Evolutionary conservation across 35 echinoderm and acorn worm species (phyloP).

Genomic region (Stichopus chloronotus): DNA sequence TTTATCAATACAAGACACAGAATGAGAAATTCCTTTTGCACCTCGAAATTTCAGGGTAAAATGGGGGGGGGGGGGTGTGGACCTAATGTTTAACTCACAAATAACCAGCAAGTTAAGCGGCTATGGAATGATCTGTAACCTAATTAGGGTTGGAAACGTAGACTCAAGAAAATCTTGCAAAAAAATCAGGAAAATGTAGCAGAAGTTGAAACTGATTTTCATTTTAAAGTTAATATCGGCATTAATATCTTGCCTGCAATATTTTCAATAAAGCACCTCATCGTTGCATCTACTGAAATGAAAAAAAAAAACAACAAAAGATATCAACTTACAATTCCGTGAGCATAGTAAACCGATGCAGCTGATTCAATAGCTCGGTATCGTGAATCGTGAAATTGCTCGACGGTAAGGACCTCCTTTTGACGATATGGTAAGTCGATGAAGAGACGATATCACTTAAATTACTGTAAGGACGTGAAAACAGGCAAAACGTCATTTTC

Average conservation of each 20-base stretch:
- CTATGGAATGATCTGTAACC: no score
- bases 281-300: no score
- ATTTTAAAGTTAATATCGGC: no score
- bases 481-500: neutral
- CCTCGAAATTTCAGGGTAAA: no score
- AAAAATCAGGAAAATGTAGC: no score
- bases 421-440: neutral
- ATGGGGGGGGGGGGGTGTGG: neutral
- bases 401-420: neutral
- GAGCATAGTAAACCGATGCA: constrained; percentile 45
- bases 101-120: neutral
- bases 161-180: no score
- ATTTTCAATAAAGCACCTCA: no score
- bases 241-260: no score
- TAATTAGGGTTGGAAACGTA: no score
- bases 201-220: no score
- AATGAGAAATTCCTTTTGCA: no score
- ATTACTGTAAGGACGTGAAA: constrained; percentile 2
- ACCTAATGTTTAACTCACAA: neutral
- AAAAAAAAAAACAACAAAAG: neutral
- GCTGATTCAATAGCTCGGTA: constrained; percentile 22
- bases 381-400: constrained; percentile 23
- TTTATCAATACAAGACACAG: no score
- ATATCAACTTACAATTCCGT: constrained; percentile 44
- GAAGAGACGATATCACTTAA: neutral